A percentile compares a stretch with the other conserved stretches of the same genome.
Conservation (phyloP, 2,797 vertebrate species). For the Leptoclinus maculatus region DNA sequence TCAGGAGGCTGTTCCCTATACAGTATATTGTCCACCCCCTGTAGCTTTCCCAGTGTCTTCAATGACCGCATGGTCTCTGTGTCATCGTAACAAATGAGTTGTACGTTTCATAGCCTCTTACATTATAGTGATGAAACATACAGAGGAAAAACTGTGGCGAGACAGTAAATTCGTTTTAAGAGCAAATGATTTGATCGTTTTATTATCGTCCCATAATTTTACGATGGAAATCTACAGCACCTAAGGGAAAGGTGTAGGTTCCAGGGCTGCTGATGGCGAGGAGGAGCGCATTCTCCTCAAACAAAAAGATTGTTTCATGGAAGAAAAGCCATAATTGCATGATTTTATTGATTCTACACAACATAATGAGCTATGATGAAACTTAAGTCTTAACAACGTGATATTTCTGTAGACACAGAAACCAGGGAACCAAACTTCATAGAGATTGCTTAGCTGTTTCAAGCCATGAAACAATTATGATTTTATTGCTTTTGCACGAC, state of each 20-base stretch:
- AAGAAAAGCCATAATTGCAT: conserved; percentile 32
- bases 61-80: neutral
- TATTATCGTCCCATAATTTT: neutral
- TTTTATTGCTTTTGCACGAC: conserved; percentile 17
- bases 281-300: neutral
- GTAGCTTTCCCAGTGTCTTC: neutral
- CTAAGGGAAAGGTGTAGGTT: conserved; percentile 1
- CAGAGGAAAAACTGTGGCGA: neutral
- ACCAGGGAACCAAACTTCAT: conserved; percentile 18
- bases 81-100: neutral
- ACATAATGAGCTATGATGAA: conserved; percentile 53
- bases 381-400: conserved; percentile 12
- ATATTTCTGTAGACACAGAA: conserved; percentile 26
- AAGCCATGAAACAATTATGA: conserved; percentile 23
- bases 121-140: neutral
- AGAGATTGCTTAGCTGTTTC: conserved; percentile 3
- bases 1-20: neutral
- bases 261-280: neutral
- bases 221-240: conserved; percentile 4
- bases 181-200: conserved; percentile 9
- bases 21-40: neutral
- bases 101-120: neutral
- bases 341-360: conserved; percentile 41
- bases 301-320: conserved; percentile 7
- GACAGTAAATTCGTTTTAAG: neutral